phyloP scores from a whole-genome alignment of 2,888 invertebrate genomes.

The Agrilus mali region DNA sequence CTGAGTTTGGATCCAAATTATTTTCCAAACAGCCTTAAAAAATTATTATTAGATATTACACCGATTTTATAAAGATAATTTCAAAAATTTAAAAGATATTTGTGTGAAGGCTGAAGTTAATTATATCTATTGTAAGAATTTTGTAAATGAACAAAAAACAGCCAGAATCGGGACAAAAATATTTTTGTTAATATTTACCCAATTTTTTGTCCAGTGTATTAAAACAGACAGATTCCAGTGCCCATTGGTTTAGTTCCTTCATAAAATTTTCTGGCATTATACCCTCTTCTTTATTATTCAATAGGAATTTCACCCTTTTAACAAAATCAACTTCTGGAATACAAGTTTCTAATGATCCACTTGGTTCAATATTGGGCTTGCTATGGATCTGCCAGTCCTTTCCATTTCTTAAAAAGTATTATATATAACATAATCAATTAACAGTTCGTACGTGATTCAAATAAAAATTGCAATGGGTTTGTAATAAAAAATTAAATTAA shows the following conservation, averaged over 20 bases:
- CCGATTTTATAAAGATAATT: no score
- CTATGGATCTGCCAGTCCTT: conserved; percentile 41
- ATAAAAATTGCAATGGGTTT: no score
- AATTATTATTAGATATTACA: no score
- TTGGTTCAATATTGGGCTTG: conserved; percentile 42
- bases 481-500: no score
- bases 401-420: conserved; percentile 36
- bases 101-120: no score
- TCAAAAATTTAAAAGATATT: no score
- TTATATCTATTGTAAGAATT: no score
- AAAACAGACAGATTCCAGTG: conserved; percentile 41
- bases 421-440: no score
- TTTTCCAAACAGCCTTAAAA: conserved; percentile 30
- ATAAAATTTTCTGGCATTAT: conserved; percentile 33
- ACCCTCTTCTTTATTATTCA: conserved; percentile 11
- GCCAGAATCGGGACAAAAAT: no score
- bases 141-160: no score
- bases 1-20: no score
- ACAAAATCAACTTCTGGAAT: conserved; percentile 22
- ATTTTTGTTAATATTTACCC: conserved; percentile 18
- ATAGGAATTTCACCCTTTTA: conserved; percentile 14
- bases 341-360: conserved; percentile 26
- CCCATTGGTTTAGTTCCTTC: conserved; percentile 47
- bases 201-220: conserved; percentile 30
- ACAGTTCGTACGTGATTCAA: no score